phyloP scores from a whole-genome alignment of 1,140 invertebrate genomes.

The Zaprionus africanus region DNA sequence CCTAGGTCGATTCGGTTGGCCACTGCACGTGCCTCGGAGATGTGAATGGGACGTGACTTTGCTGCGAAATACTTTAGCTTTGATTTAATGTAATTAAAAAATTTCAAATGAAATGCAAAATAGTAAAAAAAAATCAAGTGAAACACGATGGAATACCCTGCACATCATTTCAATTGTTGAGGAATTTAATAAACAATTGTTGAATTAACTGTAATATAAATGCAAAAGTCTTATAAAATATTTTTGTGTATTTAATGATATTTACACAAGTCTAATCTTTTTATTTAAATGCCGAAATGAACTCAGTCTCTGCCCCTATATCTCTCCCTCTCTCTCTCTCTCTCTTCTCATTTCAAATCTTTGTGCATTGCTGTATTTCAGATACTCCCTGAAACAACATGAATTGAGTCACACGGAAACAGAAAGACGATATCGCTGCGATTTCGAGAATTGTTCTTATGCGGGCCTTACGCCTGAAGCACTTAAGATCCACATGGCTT shows the following conservation, averaged over 20 bases:
- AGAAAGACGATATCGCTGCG: conserved; percentile 43
- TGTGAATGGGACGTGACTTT: conserved; percentile 72
- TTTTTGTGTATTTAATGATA: background rate
- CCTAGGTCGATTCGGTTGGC: conserved; percentile 16
- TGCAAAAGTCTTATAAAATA: too few relatives aligned
- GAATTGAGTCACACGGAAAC: conserved; percentile 42
- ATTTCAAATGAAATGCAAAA: conserved; percentile 62
- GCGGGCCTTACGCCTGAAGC: conserved; percentile 46
- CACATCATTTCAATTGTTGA: background rate
- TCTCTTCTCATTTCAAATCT: conserved; percentile 10
- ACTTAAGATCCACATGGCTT: conserved; percentile 60
- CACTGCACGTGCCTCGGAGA: conserved; percentile 57
- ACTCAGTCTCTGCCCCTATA: too few relatives aligned
- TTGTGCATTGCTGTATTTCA: conserved; percentile 37
- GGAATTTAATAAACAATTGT: too few relatives aligned
- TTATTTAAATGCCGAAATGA: background rate
- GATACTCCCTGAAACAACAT: conserved; percentile 61
- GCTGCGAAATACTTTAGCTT: conserved; percentile 81
- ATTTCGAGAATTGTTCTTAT: conserved; percentile 56
- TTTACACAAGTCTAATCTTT: background rate
- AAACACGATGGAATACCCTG: background rate
- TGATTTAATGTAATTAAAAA: conserved; percentile 84
- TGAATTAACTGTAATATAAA: too few relatives aligned
- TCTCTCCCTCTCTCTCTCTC: background rate
- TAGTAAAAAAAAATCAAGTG: conserved; percentile 11